These are phyloP conservation scores for Tanypteryx hageni DNA, from an alignment of 2,888 invertebrate species.

Conservation along the genomic window DNA sequence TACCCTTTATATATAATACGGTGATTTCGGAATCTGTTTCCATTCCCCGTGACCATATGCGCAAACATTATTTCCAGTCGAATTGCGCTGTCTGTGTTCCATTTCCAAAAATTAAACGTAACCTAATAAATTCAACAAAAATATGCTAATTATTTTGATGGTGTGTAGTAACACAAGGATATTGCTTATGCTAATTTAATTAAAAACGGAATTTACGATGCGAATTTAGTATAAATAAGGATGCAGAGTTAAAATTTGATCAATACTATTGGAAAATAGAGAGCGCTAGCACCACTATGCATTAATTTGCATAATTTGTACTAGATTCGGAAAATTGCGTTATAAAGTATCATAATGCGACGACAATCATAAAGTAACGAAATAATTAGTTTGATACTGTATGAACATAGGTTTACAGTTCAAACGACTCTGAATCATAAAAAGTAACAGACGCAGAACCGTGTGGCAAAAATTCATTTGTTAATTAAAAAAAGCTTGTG, in stretches of 20 bases:
- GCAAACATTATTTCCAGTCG: background rate
- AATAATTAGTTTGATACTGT: background rate
- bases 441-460: no score
- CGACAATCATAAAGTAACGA: background rate
- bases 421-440: background rate
- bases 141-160: background rate
- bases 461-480: background rate
- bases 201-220: background rate
- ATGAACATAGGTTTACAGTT: background rate
- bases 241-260: background rate
- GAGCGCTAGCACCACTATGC: background rate
- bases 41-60: background rate
- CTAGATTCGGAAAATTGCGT: background rate
- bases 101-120: background rate
- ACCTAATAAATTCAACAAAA: background rate
- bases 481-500: background rate
- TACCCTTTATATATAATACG: background rate
- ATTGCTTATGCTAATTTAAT: constrained; percentile 22
- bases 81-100: background rate
- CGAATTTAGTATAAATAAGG: background rate
- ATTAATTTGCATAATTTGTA: background rate
- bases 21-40: background rate
- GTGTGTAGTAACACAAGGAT: background rate
- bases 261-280: background rate
- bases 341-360: background rate